Evolutionary conservation across 2,888 invertebrate genomes (phyloP), one percentile per base, ranked within the genome.

Genomic region (Silvanus unidentatus): DNA sequence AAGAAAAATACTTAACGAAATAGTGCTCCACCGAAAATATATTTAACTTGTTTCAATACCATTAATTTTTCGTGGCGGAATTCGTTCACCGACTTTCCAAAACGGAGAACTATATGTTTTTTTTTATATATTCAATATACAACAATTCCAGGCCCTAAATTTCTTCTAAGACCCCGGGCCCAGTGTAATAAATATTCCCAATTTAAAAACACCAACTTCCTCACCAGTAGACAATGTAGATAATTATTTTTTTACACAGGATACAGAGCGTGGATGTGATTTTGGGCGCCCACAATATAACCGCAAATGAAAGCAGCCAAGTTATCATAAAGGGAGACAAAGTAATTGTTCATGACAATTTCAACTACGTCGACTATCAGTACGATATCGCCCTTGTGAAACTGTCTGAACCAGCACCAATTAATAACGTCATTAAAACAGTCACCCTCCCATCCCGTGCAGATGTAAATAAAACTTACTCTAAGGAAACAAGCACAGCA

Each of bases 241-340:
- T 10, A 28, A 28, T 9, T 10, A 28, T 9, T 28, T 8, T 28
- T 28, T 28, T 32, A 4, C 13, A 12, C 32, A 32, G 32, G 3
- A 32, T 32, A 12, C 3, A n/a, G 4, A 32, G 16, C 9, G 59
- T 60, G 2, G 50, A 57, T 22, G 54, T 60, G 4, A 52, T 62
- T 39, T 42, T 62, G 10, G 62, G 62, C 28, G 62, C 60, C 3
- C 62, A 62, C 42, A 61, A 60, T 42, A 42, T 57, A 15, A 50
- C 55, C 8, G 32, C 39, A 6, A 38, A 43, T 5, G 58, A 60
- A 50, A 22, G 46, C 9, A 49, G 48, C 1, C 58, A 56, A 41
- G 27, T 51, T 1, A 41, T 35, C 10, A 45, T 51, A n/a, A n/a
- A 32, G 12, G 49, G 45, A 8, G 38, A 16, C 8, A 15, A 53